phyloP scores from a whole-genome alignment of 2,888 invertebrate species.

The Iselma pallidipennis region DNA sequence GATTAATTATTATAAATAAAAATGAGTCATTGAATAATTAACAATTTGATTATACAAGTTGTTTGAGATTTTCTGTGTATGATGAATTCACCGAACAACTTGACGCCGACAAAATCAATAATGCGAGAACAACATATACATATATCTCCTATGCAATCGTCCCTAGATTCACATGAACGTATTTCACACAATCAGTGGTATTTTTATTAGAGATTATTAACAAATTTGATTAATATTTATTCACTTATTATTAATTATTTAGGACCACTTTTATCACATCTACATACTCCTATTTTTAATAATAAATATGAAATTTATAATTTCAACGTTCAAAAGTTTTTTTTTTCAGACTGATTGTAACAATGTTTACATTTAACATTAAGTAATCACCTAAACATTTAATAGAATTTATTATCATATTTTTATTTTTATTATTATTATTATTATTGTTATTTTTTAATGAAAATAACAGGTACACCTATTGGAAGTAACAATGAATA shows the following conservation, averaged over 20 bases:
- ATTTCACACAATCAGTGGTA: neutral
- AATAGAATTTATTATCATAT: neutral
- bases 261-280: neutral
- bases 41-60: neutral
- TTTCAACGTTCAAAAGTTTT: neutral
- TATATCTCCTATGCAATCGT: neutral
- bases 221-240: neutral
- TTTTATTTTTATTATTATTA: too few species aligned
- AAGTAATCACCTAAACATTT: neutral
- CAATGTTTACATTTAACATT: neutral
- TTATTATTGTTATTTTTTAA: neutral
- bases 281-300: neutral
- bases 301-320: neutral
- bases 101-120: neutral
- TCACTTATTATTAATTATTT: neutral
- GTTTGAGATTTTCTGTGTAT: neutral
- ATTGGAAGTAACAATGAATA: neutral
- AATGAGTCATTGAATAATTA: neutral
- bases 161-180: neutral
- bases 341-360: neutral
- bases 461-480: neutral
- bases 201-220: neutral
- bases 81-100: neutral
- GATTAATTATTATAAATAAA: too few species aligned
- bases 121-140: neutral